Conservation (phyloP, 2,113 vertebrate genomes). For the Pyrgilauda ruficollis region DNA sequence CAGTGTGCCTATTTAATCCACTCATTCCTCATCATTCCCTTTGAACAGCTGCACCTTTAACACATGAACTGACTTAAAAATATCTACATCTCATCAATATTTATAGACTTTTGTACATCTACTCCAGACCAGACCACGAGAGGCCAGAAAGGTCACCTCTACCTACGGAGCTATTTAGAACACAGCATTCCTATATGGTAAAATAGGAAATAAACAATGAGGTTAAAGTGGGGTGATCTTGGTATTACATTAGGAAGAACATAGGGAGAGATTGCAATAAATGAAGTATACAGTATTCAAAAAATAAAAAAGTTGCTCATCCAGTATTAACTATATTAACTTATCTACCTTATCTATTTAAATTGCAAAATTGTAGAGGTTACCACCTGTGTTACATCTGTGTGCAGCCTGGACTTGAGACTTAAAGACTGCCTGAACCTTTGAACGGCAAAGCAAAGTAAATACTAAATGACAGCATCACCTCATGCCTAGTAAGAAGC, state of each 20-base stretch:
- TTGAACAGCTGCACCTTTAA: not conserved
- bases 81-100: not conserved
- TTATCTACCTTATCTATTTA: not conserved
- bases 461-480: not conserved
- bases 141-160: not conserved
- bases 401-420: not conserved
- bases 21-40: not conserved
- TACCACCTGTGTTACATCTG: not conserved
- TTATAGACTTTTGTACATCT: not conserved
- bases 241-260: not conserved
- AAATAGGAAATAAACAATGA: not conserved
- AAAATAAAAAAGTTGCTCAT: not conserved
- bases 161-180: not conserved
- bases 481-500: not conserved
- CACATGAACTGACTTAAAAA: not conserved
- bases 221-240: not conserved
- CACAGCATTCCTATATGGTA: not conserved
- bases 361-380: not conserved
- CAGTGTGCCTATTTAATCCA: not conserved
- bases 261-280: rapidly evolving
- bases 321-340: not conserved
- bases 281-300: not conserved
- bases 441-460: not conserved
- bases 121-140: not conserved
- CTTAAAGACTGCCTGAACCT: not conserved